These are phyloP conservation scores for Xiphophorus couchianus DNA, from an alignment of 2,113 vertebrate genomes.

Conservation along the genomic window DNA sequence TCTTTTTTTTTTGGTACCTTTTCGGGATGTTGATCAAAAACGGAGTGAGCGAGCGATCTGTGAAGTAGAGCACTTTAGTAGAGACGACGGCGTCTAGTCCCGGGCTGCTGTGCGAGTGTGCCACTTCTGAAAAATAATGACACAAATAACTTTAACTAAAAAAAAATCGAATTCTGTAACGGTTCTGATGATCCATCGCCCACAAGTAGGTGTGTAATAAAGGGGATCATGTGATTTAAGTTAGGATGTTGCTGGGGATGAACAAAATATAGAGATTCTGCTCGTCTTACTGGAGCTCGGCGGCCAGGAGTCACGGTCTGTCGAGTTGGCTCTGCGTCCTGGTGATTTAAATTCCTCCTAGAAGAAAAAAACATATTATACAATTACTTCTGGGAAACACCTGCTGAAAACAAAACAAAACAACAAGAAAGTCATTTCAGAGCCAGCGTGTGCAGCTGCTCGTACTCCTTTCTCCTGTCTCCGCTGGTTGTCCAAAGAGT, in stretches of 20 bases:
- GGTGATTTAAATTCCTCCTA: conserved; percentile 86
- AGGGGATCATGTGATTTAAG: conserved; percentile 36
- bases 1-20: conserved; percentile 80
- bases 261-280: conserved; percentile 36
- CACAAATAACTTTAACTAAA: conserved; percentile 27
- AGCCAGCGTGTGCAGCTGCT: background rate
- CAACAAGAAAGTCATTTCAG: background rate
- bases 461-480: conserved; percentile 87
- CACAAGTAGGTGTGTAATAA: conserved; percentile 12
- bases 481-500: conserved; percentile 82
- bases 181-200: background rate
- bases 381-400: conserved; percentile 36
- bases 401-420: background rate
- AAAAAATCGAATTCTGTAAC: conserved; percentile 17
- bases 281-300: conserved; percentile 89
- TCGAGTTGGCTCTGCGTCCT: conserved; percentile 81
- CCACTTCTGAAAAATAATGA: conserved; percentile 83
- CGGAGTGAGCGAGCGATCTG: conserved; percentile 94
- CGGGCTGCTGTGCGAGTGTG: conserved; percentile 92
- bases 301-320: conserved; percentile 92
- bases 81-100: conserved; percentile 84
- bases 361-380: conserved; percentile 16
- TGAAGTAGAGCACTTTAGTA: conserved; percentile 98
- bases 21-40: conserved; percentile 98
- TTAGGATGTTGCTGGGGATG: conserved; percentile 42